phyloP scores from a whole-genome alignment of 2,113 vertebrate genomes.

The Eolophus roseicapilla region DNA sequence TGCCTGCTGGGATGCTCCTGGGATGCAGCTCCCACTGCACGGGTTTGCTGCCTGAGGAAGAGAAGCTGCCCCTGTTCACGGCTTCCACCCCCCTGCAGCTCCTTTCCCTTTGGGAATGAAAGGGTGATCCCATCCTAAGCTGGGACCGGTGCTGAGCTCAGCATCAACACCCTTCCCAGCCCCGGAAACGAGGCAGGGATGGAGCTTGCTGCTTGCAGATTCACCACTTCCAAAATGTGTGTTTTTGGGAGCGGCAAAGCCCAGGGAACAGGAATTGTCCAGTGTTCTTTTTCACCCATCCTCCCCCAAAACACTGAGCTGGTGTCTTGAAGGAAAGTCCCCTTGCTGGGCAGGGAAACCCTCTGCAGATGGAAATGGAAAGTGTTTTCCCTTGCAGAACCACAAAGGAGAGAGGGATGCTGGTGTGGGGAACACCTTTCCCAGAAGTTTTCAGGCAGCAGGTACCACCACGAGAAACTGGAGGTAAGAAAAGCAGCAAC shows the following conservation, averaged over 20 bases:
- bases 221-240: accelerated
- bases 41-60: background rate
- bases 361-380: background rate
- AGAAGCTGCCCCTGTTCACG: background rate
- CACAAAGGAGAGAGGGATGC: accelerated
- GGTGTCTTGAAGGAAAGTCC: background rate
- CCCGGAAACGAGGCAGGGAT: background rate
- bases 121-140: background rate
- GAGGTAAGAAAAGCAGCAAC: background rate
- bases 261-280: background rate
- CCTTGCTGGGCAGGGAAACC: background rate
- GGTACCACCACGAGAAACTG: background rate
- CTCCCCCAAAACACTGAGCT: background rate
- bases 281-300: background rate
- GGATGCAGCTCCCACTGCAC: background rate
- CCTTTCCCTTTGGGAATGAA: background rate
- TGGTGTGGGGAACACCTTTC: background rate
- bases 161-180: accelerated
- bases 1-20: background rate
- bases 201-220: background rate
- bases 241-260: background rate
- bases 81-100: background rate
- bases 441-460: background rate
- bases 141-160: background rate
- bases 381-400: background rate